These are phyloP conservation scores for Eidolon dupreanum DNA, from an alignment of 2,797 vertebrate species.

Conservation along the genomic window DNA sequence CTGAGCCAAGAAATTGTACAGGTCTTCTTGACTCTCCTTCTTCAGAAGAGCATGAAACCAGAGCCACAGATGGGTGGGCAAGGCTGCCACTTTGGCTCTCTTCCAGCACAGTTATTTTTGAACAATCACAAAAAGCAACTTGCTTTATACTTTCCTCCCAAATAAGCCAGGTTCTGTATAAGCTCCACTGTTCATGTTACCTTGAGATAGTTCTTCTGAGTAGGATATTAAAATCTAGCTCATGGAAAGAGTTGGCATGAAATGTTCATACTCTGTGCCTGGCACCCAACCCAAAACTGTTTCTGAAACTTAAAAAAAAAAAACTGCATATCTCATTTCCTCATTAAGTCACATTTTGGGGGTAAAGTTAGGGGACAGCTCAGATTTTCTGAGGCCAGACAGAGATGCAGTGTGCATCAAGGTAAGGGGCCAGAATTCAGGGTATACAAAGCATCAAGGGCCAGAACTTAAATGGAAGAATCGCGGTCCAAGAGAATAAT, in stretches of 20 bases:
- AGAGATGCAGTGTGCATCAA: neutral
- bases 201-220: neutral
- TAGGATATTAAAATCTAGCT: neutral
- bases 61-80: neutral
- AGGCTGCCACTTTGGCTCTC: neutral
- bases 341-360: neutral
- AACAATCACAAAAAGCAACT: neutral
- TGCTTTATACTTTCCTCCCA: neutral
- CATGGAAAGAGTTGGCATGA: neutral
- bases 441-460: neutral
- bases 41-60: neutral
- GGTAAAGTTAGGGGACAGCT: neutral
- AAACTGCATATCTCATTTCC: neutral
- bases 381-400: neutral
- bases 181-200: neutral
- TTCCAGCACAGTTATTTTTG: neutral
- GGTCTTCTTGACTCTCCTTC: neutral
- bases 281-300: neutral
- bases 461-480: neutral
- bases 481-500: neutral
- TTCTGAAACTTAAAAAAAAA: neutral
- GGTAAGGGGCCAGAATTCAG: neutral
- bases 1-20: neutral
- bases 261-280: neutral
- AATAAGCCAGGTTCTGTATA: neutral